These are phyloP conservation scores for Saimiri boliviensis DNA, from an alignment of 2,113 vertebrate species.

Conservation along the genomic window DNA sequence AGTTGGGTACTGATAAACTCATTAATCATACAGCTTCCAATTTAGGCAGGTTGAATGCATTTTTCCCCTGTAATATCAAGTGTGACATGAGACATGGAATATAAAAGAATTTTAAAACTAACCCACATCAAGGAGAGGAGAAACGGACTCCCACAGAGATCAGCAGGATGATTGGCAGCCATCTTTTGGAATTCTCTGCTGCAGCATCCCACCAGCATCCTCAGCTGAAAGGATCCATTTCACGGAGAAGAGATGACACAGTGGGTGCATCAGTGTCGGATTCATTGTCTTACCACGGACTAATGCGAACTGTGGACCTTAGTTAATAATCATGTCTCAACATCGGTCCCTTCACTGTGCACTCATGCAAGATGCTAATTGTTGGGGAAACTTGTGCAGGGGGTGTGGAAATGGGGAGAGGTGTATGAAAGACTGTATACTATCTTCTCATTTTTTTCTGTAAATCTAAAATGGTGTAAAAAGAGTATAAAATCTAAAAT, in stretches of 20 bases:
- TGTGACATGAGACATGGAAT: neutral
- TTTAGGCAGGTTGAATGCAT: neutral
- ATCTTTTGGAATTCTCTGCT: fast-evolving
- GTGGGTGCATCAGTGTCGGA: too few species aligned
- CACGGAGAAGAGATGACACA: neutral
- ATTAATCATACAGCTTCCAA: neutral
- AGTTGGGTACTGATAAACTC: neutral
- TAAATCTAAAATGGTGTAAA: neutral
- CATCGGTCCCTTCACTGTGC: neutral
- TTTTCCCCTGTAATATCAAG: neutral
- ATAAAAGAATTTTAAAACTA: neutral
- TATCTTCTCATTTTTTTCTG: neutral
- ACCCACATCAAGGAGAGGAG: neutral
- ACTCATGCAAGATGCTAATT: too few species aligned
- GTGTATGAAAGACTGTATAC: too few species aligned
- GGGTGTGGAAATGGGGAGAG: neutral
- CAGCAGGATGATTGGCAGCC: fast-evolving
- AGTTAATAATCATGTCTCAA: neutral
- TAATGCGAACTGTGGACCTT: neutral
- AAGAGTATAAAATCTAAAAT: too few species aligned
- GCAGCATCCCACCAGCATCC: neutral
- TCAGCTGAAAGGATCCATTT: neutral
- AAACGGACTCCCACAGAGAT: fast-evolving
- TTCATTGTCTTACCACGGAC: too few species aligned
- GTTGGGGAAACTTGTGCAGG: neutral